Evolutionary conservation across 2,113 vertebrate genomes (phyloP), one percentile per base, ranked within the genome.

Genomic region (Salvelinus alpinus): DNA sequence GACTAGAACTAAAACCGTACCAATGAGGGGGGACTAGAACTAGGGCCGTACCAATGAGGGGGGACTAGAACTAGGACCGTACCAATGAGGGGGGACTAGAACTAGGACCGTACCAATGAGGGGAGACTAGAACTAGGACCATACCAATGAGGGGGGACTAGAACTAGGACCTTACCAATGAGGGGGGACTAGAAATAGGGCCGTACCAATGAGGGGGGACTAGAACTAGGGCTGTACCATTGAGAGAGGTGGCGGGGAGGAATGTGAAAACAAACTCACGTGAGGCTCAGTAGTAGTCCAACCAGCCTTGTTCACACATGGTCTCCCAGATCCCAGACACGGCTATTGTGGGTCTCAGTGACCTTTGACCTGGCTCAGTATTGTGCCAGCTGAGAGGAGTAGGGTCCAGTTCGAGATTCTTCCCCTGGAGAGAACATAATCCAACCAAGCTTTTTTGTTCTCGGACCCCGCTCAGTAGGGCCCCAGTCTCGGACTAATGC

Each of bases 251-350:
- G 38, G 8, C 38, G 64, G 77, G 69, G 51, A 13, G 25, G 27
- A 57, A n/a, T 66, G 18, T 16, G 11, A 70, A 79, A 18, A 27
- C 11, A 64, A 38, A 47, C 72, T 78, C 72, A 78, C 65, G 47
- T 77, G 67, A 75, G 34, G 60, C 71, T 54, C 38, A 65, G 12
- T 38, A 77, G 75, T 14, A 51, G 12, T 57, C 47, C 48, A 62
- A 22, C 71, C 67, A 25, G 73, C 9, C 34, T 64, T 77, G 68
- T 79, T 83, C 79, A 74, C 59, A 69, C 77, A 76, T 71, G n/a
- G 64, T 31, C 66, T 34, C 68, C 75, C 70, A 38, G 38, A 44
- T 44, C 38, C 38, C 38, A 71, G 72, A 78, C 44, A 34, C 4
- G 20, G 69, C 70, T 79, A 77, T 75, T 74, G 76, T 64, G 64